Evolutionary conservation across 2,797 vertebrate species (phyloP).

Genomic region (Ctenochaetus hawaiiensis): DNA sequence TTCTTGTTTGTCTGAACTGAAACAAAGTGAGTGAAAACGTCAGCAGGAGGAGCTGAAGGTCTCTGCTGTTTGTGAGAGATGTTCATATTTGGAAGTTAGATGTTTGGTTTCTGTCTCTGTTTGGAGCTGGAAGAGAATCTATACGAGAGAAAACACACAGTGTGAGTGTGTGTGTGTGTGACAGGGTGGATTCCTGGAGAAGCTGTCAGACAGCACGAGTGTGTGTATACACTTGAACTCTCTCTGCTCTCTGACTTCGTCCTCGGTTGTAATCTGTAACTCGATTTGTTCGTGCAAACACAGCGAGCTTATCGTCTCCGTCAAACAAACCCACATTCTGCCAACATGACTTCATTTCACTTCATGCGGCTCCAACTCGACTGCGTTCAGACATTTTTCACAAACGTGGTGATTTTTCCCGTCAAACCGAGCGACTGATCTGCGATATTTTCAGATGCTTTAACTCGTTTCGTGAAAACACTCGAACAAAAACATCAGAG

Average conservation of each 20-base stretch:
- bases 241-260: neutral
- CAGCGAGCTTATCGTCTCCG: conserved; percentile 18
- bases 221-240: conserved; percentile 1
- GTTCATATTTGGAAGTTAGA: conserved; percentile 49
- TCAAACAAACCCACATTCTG: conserved; percentile 40
- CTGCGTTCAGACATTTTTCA: conserved; percentile 37
- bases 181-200: conserved; percentile 1
- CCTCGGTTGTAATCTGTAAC: neutral
- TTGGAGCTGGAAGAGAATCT: conserved; percentile 28
- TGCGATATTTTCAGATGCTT: conserved; percentile 33
- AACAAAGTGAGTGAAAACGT: neutral
- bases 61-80: conserved; percentile 13
- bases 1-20: neutral
- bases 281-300: conserved; percentile 32
- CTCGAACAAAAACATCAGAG: neutral
- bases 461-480: conserved; percentile 14
- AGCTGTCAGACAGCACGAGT: neutral
- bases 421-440: conserved; percentile 25
- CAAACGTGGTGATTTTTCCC: conserved; percentile 27
- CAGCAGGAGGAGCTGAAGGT: conserved; percentile 12
- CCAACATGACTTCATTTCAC: conserved; percentile 49
- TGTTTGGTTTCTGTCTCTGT: conserved; percentile 16
- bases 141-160: conserved; percentile 32
- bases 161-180: neutral
- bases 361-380: conserved; percentile 22